phyloP scores from a whole-genome alignment of 1,140 invertebrate species.

The Helicoverpa armigera region DNA sequence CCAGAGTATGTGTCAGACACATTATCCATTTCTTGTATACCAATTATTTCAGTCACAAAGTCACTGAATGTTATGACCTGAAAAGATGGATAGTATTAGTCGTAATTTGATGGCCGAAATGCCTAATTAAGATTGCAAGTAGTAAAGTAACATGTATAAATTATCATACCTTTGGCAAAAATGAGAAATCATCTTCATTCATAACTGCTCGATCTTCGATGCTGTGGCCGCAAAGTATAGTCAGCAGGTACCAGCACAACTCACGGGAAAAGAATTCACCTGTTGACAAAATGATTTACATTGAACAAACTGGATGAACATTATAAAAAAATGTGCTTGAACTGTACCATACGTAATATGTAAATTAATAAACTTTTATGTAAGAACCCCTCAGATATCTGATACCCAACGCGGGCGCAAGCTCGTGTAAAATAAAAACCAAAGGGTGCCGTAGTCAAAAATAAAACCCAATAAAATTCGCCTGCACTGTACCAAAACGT shows the following conservation, averaged over 20 bases:
- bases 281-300: constrained; percentile 46
- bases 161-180: constrained; percentile 70
- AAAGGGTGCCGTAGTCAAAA: no score
- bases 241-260: constrained; percentile 75
- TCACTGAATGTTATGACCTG: constrained; percentile 71
- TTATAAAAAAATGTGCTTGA: no score
- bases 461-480: no score
- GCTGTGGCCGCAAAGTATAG: constrained; percentile 71
- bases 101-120: no score
- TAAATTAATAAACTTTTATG: no score
- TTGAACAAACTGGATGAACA: neutral
- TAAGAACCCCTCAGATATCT: no score
- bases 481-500: no score
- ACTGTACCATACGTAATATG: no score
- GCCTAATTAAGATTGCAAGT: no score
- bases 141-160: neutral
- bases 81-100: constrained; percentile 10
- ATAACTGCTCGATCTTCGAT: constrained; percentile 71
- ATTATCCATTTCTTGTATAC: constrained; percentile 70
- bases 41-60: constrained; percentile 69
- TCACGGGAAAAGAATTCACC: constrained; percentile 73
- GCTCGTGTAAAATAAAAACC: no score
- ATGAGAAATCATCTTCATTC: constrained; percentile 69
- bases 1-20: constrained; percentile 55
- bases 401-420: no score